Base-by-base conservation (phyloP, 1,140 invertebrate genomes). In the Temnothorax curvispinosus region DNA sequence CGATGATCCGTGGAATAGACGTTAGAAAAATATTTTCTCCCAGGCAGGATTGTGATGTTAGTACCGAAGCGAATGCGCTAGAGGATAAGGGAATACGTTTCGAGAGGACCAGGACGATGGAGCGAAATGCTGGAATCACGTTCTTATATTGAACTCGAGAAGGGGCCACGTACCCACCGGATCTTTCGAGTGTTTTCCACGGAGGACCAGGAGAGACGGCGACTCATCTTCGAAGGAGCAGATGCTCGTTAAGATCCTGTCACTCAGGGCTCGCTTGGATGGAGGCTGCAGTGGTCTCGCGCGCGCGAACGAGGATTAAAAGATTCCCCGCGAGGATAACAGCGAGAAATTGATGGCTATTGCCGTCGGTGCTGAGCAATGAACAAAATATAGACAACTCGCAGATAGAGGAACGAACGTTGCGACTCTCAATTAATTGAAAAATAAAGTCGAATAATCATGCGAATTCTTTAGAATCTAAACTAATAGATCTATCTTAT, bases 201-300 rank as follows among this genome's bases (percentile, higher is more conserved):
- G 15, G 67, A 44, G 44, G 60, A 89, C 80, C 50, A 32, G 15
- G 35, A 54, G 62, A 90, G 67, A 62, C 64, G 44, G 65, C 65
- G 80, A 72, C 82, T 89, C 86, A 89, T 81, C 87, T 80, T 81
- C 76, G 76, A 87, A 27, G 71, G 78, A 84, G 87, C 82, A 93
- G 92, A 93, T 93, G 92, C 92, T 94, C 93, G 92, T 94, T 93
- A 93, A 94, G 93, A 93, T 93, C 86, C 93, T 93, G 93, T 93
- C 93, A 92, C 90, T 93, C 92, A 91, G 64, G 62, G 82, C 69
- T 85, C 75, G 75, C 81, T 75, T 35, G 35, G 21, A 41, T 58
- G 44, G 64, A 85, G 65, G 71, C 38, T 75, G 69, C 72, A 81
- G 87, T 56, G 84, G 60, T 47, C 21, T 67, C 72, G 72, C 32